A percentile compares a stretch with the other conserved stretches of the same genome.
These are phyloP conservation scores for Ptychodera flava DNA, from an alignment of 35 echinoderm and acorn worm genomes.

Conservation along the genomic window DNA sequence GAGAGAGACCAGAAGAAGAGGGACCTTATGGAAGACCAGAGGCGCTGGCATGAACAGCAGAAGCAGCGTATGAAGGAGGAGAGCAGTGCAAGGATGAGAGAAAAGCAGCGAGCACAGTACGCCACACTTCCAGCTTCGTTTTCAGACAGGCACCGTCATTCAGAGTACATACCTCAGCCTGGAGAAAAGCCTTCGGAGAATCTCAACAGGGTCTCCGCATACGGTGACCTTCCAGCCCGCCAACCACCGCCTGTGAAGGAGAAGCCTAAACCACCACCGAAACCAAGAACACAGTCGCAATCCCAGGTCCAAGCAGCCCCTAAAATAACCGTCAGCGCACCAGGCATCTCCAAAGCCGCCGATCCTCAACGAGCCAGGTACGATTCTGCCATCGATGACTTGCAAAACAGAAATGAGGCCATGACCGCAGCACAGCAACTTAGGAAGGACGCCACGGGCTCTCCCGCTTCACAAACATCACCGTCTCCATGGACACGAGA, in stretches of 20 bases:
- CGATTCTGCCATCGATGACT: background rate
- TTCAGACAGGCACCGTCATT: background rate
- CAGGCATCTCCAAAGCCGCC: background rate
- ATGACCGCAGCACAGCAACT: background rate
- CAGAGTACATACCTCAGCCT: background rate
- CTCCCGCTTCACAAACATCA: slow-evolving; percentile 6
- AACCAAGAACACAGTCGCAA: background rate
- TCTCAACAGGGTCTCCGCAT: background rate
- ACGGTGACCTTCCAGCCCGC: background rate
- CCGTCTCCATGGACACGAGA: slow-evolving; percentile 81
- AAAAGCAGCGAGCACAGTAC: slow-evolving; percentile 37
- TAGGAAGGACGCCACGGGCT: background rate
- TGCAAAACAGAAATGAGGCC: no score
- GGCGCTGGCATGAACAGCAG: slow-evolving; percentile 56
- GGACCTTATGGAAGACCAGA: slow-evolving; percentile 52
- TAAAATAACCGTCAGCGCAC: slow-evolving; percentile 1
- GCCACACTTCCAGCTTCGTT: background rate
- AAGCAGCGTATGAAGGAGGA: slow-evolving; percentile 27
- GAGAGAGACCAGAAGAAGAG: slow-evolving; percentile 3
- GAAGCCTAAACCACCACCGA: background rate
- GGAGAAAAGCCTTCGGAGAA: background rate
- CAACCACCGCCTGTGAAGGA: background rate
- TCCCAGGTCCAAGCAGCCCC: background rate
- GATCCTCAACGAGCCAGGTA: background rate
- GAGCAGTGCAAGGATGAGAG: slow-evolving; percentile 11